A percentile compares a stretch with the other conserved stretches of the same genome.
These are phyloP conservation scores for Tridacna gigas DNA, from an alignment of 2,888 invertebrate genomes.

Conservation along the genomic window DNA sequence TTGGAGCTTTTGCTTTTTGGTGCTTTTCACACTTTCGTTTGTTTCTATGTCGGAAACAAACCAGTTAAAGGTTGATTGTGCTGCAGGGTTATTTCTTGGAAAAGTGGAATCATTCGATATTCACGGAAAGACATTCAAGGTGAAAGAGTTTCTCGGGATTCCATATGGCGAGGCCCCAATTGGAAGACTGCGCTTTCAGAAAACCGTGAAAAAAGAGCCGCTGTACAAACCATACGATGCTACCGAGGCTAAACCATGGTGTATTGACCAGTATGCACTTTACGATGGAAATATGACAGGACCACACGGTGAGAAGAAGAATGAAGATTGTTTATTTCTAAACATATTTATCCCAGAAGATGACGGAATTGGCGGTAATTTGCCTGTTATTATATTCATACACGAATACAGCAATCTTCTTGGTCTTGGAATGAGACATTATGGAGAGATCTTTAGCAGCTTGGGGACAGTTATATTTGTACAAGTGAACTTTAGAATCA, in stretches of 20 bases:
- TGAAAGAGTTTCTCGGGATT: conserved; percentile 8
- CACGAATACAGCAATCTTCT: background rate
- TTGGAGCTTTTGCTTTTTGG: background rate
- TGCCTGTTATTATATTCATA: conserved; percentile 11
- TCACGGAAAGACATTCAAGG: background rate
- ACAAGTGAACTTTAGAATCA: conserved; percentile 4
- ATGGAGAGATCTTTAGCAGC: background rate
- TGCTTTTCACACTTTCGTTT: background rate
- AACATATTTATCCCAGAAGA: background rate
- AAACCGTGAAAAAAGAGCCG: background rate
- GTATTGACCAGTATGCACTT: background rate
- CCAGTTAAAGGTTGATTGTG: background rate
- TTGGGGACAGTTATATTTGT: conserved; percentile 7
- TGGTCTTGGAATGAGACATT: background rate
- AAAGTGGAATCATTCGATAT: background rate
- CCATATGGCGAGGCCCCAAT: conserved; percentile 5
- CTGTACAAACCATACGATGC: background rate
- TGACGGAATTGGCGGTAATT: too few species aligned
- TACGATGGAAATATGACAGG: background rate
- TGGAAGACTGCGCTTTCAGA: conserved; percentile 1
- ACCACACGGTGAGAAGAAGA: background rate
- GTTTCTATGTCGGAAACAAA: background rate
- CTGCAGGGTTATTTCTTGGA: background rate
- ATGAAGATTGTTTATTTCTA: conserved; percentile 16
- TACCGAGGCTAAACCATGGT: background rate